Evolutionary conservation across 2,797 vertebrate species (phyloP), one percentile per base, ranked within the genome.

Genomic region (Crenuchus spilurus): DNA sequence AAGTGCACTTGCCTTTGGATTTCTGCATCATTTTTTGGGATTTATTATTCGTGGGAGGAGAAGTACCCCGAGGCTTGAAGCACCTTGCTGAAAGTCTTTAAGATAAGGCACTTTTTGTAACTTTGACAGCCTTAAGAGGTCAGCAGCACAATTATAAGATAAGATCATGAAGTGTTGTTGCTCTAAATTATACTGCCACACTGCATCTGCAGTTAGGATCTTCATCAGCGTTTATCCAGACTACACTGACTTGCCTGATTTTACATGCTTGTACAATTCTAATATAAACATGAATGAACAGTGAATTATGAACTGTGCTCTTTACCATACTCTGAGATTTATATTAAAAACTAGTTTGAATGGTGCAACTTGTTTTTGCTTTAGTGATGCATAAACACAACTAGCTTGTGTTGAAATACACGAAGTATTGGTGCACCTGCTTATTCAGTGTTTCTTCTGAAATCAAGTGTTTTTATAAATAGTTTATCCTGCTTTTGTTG

Each of bases 91-190:
- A 10, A 65, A 20, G 13, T 58, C 41, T 54, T 41, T 28, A 35
- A 75, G 68, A 72, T 51, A 78, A 77, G 30, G 48, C 65, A 60
- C 55, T 11, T 11, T n/a, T 46, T 69, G 55, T 73, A 64, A 42
- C 52, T 75, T 63, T 54, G 49, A 81, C 33, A 70, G 3, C 70
- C 68, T 35, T 16, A 51, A 44, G 68, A 78, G 62, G 57, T 70
- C 63, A 70, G 20, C 57, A 41, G 71, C 60, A 70, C 76, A 82
- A 83, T 86, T 86, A 81, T 80, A 79, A 75, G 82, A 86, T 84
- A 84, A 84, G 71, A 86, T 86, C 75, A 51, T 35, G 37, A 42
- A 7, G 37, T 72, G 33, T 51, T 66, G 67, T 60, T 46, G 54
- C 60, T 74, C 46, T 46, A 57, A 65, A 69, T 54, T 42, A 51